Evolutionary conservation across 2,797 vertebrate species (phyloP).

Genomic region (Scleropages formosus): DNA sequence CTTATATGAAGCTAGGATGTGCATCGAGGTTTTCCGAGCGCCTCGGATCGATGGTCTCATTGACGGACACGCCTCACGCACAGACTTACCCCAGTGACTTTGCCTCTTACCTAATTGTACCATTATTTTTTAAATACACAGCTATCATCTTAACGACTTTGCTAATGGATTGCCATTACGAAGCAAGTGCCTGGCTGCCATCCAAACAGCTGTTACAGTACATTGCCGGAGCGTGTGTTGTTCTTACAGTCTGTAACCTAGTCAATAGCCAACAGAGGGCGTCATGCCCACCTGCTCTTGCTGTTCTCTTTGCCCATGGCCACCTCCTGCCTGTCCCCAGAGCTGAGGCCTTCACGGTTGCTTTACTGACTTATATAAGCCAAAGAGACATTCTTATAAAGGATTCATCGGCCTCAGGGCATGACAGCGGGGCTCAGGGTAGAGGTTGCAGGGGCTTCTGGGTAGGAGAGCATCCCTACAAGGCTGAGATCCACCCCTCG

Average conservation of each 20-base stretch:
- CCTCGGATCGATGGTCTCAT: not conserved
- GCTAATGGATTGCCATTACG: not conserved
- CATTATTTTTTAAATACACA: not conserved
- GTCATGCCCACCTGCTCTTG: not conserved
- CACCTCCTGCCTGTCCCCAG: not conserved
- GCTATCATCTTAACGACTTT: not conserved
- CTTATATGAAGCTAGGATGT: not conserved
- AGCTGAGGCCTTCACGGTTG: not conserved
- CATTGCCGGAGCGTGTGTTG: not conserved
- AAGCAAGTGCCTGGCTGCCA: constrained; percentile 5
- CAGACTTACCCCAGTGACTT: not conserved
- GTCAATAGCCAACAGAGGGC: not conserved
- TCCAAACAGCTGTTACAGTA: too few species aligned
- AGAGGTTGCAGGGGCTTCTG: not conserved
- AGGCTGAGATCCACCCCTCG: not conserved
- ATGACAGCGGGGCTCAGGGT: not conserved
- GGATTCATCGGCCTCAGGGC: not conserved
- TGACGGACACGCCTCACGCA: not conserved
- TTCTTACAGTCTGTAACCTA: not conserved
- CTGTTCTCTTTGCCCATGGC: not conserved
- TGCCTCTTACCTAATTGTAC: not conserved
- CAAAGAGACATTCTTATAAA: not conserved
- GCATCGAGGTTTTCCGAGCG: not conserved
- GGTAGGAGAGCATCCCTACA: not conserved
- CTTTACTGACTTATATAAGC: not conserved